A percentile compares a stretch with the other conserved stretches of the same genome.
Conservation (phyloP, 2,113 vertebrate species). For the Pyxicephalus adspersus region DNA sequence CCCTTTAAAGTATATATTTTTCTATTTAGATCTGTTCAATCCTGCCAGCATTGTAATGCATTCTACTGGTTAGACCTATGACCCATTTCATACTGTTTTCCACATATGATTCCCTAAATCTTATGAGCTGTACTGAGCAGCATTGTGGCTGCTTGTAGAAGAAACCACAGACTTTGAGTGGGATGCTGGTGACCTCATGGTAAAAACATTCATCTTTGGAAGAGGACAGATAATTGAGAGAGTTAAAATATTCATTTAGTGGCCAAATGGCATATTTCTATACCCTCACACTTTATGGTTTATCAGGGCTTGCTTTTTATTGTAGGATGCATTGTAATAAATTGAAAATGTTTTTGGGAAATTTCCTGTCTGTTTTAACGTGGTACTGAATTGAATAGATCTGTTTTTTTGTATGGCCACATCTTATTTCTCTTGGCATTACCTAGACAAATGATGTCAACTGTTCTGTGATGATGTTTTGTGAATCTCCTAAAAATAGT, state of each 20-base stretch:
- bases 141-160: background rate
- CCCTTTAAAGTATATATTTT: no score
- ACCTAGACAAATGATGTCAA: no score
- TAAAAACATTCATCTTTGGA: conserved; percentile 5
- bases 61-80: background rate
- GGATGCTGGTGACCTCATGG: conserved; percentile 27
- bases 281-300: conserved; percentile 19
- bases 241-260: background rate
- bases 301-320: background rate
- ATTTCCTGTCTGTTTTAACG: background rate
- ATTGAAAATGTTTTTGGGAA: background rate
- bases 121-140: background rate
- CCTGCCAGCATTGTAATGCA: background rate
- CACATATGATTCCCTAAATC: background rate
- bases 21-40: no score
- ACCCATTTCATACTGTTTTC: background rate
- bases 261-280: conserved; percentile 6
- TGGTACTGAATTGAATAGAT: background rate
- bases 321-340: background rate
- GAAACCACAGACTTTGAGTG: conserved; percentile 11
- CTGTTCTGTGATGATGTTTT: no score
- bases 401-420: background rate
- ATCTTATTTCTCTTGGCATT: no score
- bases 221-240: background rate
- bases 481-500: no score